These are phyloP conservation scores for Meandrusa payeni DNA, from an alignment of 2,888 invertebrate genomes.

Conservation along the genomic window DNA sequence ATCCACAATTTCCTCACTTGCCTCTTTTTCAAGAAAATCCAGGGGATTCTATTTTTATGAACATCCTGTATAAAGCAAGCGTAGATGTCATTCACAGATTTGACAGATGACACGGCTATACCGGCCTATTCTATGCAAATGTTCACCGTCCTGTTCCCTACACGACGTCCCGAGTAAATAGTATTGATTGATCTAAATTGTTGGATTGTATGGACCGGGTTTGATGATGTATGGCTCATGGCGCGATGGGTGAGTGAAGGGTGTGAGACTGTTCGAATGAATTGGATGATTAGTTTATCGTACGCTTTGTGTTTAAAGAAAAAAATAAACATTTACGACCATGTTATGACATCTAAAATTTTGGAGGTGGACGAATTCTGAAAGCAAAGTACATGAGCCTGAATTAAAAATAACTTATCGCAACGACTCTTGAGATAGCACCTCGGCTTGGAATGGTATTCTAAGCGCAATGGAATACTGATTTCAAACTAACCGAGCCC, in stretches of 20 bases:
- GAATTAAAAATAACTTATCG: no score
- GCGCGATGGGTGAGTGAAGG: conserved; percentile 2
- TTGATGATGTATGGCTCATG: conserved; percentile 24
- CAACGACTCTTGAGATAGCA: no score
- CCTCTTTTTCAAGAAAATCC: no score
- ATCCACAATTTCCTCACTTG: no score
- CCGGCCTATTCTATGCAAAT: conserved; percentile 75
- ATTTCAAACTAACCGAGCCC: no score
- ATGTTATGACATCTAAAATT: no score
- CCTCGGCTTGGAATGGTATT: no score
- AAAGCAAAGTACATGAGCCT: no score
- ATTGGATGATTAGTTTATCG: conserved; percentile 16
- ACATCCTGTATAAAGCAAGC: conserved; percentile 44
- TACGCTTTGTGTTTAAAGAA: no score
- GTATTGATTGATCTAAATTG: conserved; percentile 60
- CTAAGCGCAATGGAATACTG: no score
- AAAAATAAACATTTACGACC: no score
- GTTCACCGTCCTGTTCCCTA: conserved; percentile 60
- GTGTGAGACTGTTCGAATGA: conserved; percentile 13
- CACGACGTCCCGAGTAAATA: conserved; percentile 45
- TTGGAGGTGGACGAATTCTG: no score
- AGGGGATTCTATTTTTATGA: conserved; percentile 14
- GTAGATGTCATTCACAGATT: conserved; percentile 51
- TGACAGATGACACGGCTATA: conserved; percentile 52
- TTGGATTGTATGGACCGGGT: conserved; percentile 29